phyloP scores from a whole-genome alignment of 2,113 vertebrate species.

The Pachypanchax playfairii region DNA sequence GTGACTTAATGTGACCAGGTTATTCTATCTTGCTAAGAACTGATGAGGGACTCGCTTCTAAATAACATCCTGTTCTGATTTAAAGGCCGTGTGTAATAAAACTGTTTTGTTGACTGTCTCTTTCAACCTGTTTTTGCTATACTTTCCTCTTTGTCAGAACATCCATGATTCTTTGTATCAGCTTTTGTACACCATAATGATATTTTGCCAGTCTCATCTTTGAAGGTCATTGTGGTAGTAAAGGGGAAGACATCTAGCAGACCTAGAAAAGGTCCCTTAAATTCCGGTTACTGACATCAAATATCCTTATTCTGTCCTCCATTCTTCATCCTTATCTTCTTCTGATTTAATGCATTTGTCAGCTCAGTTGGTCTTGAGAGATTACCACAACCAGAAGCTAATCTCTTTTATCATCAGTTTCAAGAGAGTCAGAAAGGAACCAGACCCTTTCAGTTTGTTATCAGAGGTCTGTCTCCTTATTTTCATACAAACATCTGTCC shows the following conservation, averaged over 20 bases:
- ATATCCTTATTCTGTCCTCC: neutral
- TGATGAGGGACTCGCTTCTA: constrained; percentile 39
- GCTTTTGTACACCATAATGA: constrained; percentile 10
- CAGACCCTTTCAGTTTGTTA: constrained; percentile 44
- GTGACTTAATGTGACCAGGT: neutral
- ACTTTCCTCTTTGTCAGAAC: neutral
- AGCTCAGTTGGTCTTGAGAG: neutral
- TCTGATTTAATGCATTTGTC: neutral
- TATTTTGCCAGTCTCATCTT: constrained; percentile 24
- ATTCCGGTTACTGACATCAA: constrained; percentile 13
- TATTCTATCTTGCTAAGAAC: constrained; percentile 5
- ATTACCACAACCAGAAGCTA: neutral
- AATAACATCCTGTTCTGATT: constrained; percentile 15
- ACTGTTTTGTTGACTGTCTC: neutral
- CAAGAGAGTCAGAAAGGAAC: constrained; percentile 11
- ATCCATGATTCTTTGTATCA: neutral
- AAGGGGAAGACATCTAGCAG: constrained; percentile 10
- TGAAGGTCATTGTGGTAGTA: constrained; percentile 4
- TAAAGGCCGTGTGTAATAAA: constrained; percentile 19
- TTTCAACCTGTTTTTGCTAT: neutral
- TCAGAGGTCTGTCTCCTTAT: constrained; percentile 24
- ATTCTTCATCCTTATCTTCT: neutral
- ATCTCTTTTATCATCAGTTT: constrained; percentile 27
- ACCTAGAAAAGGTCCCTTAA: constrained; percentile 7
- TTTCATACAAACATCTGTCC: constrained; percentile 50